These are phyloP conservation scores for Allophyes oxyacanthae DNA, from an alignment of 2,888 invertebrate genomes.

Conservation along the genomic window DNA sequence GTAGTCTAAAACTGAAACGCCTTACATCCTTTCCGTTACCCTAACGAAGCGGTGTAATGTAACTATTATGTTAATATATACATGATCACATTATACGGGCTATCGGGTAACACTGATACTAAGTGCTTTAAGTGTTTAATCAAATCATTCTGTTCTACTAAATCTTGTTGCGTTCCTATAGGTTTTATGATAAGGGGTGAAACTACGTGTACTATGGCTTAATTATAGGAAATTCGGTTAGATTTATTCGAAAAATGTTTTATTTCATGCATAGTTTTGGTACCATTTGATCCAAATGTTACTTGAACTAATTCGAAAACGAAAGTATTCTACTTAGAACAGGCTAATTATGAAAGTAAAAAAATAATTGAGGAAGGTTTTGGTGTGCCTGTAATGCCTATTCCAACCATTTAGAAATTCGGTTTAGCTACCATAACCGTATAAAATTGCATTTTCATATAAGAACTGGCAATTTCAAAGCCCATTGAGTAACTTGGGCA, in stretches of 20 bases:
- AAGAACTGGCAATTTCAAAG: no score
- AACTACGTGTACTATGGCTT: background rate
- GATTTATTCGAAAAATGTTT: background rate
- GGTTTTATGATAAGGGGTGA: constrained; percentile 23
- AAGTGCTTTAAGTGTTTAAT: constrained; percentile 58
- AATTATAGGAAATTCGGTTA: background rate
- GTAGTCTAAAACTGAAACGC: constrained; percentile 7
- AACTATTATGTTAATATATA: constrained; percentile 43
- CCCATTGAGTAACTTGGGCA: no score
- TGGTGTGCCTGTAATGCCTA: no score
- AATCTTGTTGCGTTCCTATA: constrained; percentile 2
- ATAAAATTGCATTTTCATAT: no score
- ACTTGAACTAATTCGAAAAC: no score
- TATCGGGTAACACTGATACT: constrained; percentile 42
- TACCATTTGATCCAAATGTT: no score
- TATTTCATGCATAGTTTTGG: no score
- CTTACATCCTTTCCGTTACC: background rate
- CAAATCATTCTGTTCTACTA: constrained; percentile 55
- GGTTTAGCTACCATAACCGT: no score
- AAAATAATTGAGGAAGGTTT: no score
- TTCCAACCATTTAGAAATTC: no score
- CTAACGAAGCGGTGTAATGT: constrained; percentile 18
- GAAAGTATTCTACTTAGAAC: no score
- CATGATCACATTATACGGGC: constrained; percentile 46
- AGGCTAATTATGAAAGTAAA: no score